These are phyloP conservation scores for fruit fly (Drosophila melanogaster) DNA, from an alignment of 1,140 invertebrate genomes.

Conservation along the genomic window Release_6_plus_ISO1_MT NT_033777.3:21427001-21427500, in stretches of 20 bases:
- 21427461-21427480: constrained; percentile 7
- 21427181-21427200: neutral
- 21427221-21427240: neutral
- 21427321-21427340: neutral
- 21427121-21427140: constrained; percentile 38
- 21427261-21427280: neutral
- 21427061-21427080: constrained; percentile 32
- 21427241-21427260: neutral
- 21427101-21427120: constrained; percentile 21
- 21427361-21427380: no score
- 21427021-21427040: constrained; percentile 57
- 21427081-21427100: constrained; percentile 43
- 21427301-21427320: neutral
- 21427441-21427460: constrained; percentile 25
- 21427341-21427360: neutral
- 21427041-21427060: constrained; percentile 17
- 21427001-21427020: constrained; percentile 48
- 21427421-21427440: constrained; percentile 5
- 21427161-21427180: constrained; percentile 24
- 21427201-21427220: neutral
- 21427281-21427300: no score
- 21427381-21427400: constrained; percentile 2
- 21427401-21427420: neutral
- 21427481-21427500: neutral
- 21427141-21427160: constrained; percentile 43